Percentiles rank a stretch among this genome's conserved stretches.
Evolutionary conservation across 1,140 invertebrate genomes (phyloP).

Genomic region (Helicorthomorpha holstii): DNA sequence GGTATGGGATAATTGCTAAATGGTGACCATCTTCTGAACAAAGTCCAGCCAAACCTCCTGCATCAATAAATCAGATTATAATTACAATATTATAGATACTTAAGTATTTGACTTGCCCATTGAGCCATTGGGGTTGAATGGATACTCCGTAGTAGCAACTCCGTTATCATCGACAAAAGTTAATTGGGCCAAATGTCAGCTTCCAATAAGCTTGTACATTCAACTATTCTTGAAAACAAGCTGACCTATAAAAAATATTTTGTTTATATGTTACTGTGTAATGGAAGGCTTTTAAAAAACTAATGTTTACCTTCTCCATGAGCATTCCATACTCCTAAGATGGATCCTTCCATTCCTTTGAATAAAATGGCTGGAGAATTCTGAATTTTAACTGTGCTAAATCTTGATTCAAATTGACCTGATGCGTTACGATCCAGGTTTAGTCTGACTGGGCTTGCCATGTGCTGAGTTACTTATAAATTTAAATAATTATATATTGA

Average conservation of each 20-base stretch:
- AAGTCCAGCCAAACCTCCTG: conserved; percentile 66
- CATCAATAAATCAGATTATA: background rate
- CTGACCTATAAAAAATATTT: conserved; percentile 25
- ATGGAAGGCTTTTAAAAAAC: background rate
- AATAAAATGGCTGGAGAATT: conserved; percentile 67
- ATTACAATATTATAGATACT: too few species aligned
- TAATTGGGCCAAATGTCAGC: conserved; percentile 48
- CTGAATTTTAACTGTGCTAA: conserved; percentile 61
- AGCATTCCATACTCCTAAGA: conserved; percentile 88
- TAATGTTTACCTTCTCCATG: conserved; percentile 67
- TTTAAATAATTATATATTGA: background rate
- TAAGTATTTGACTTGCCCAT: conserved; percentile 38
- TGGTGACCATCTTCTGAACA: conserved; percentile 80
- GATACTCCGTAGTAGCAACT: conserved; percentile 58
- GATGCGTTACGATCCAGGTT: conserved; percentile 72
- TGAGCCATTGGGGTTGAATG: conserved; percentile 88
- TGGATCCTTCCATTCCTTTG: conserved; percentile 59
- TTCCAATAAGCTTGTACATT: conserved; percentile 37
- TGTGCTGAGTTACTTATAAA: conserved; percentile 1
- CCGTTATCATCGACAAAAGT: conserved; percentile 69
- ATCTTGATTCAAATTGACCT: conserved; percentile 79
- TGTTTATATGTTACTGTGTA: background rate
- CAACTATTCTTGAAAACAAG: conserved; percentile 34
- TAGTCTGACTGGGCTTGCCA: conserved; percentile 24
- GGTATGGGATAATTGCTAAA: conserved; percentile 95